These are phyloP conservation scores for Psilanteris sp. DNA, from an alignment of 1,140 invertebrate species.

Conservation along the genomic window DNA sequence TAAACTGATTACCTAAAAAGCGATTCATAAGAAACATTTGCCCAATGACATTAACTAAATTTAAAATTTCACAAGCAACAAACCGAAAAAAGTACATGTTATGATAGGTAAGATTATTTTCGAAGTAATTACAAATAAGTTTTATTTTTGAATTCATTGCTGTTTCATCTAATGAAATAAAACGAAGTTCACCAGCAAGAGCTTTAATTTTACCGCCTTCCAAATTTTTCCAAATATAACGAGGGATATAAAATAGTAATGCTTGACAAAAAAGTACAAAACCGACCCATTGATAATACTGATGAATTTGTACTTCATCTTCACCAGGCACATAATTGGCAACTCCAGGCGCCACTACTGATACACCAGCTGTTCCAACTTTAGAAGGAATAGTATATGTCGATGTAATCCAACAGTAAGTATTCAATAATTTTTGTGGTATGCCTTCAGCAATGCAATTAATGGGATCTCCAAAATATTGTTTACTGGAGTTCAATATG, in stretches of 20 bases:
- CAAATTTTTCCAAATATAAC: conserved; percentile 5
- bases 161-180: not conserved
- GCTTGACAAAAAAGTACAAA: not conserved
- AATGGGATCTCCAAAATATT: not conserved
- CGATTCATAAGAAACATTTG: not conserved
- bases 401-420: not conserved
- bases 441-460: not conserved
- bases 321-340: not conserved
- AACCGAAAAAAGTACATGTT: not conserved
- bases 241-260: not conserved
- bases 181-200: not conserved
- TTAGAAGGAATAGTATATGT: not conserved
- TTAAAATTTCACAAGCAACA: not conserved
- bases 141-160: not conserved
- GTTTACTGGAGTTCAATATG: not conserved
- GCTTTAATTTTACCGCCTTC: not conserved
- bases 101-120: not conserved
- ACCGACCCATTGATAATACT: conserved; percentile 1
- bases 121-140: not conserved
- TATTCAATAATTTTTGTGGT: not conserved
- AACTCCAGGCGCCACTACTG: not conserved
- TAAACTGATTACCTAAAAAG: not conserved
- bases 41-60: not conserved
- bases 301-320: not conserved
- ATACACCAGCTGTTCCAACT: not conserved